Conservation (phyloP, 2,113 vertebrate species). For the Tenrec ecaudatus region DNA sequence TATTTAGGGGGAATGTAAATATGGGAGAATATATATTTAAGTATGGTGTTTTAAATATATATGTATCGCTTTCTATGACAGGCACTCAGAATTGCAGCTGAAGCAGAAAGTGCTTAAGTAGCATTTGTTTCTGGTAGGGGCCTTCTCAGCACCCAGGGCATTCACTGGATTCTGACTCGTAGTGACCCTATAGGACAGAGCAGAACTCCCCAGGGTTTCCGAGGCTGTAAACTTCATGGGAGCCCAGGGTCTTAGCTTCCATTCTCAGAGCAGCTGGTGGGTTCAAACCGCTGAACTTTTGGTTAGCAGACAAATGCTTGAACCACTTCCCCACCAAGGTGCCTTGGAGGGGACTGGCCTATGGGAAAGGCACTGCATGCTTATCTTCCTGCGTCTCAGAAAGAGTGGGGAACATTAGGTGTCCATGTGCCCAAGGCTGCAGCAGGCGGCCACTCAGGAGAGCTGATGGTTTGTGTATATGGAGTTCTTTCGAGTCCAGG, state of each 20-base stretch:
- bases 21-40: too few relatives aligned
- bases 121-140: not conserved
- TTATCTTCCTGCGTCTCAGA: not conserved
- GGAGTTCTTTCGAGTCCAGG: not conserved
- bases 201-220: not conserved
- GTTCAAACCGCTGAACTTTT: not conserved
- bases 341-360: too few relatives aligned
- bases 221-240: not conserved
- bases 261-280: not conserved
- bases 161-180: not conserved
- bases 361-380: not conserved
- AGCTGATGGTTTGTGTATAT: not conserved
- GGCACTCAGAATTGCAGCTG: not conserved
- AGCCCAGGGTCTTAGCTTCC: not conserved
- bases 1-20: too few relatives aligned
- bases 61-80: not conserved
- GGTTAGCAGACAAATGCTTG: not conserved
- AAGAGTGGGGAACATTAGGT: not conserved
- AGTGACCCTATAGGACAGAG: not conserved
- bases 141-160: not conserved
- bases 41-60: too few relatives aligned
- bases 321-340: not conserved
- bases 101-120: not conserved
- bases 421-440: rapidly evolving
- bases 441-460: not conserved